Base-by-base conservation (phyloP, 2,797 vertebrate species). In the Netta rufina region DNA sequence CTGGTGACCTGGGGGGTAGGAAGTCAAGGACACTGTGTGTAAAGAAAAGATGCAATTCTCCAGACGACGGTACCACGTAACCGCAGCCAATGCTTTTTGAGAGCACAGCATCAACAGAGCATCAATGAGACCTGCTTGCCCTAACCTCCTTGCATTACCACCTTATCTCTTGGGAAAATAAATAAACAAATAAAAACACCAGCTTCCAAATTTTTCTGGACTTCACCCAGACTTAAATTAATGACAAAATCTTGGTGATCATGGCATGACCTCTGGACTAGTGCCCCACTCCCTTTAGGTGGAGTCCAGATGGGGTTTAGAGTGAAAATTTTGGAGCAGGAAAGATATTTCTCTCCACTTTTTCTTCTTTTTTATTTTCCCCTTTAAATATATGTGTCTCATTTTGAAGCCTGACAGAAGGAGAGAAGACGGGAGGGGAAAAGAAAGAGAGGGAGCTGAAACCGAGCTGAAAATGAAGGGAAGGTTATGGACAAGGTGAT, bases 391-490 rank as follows among this genome's bases (percentile, higher is more conserved):
- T 36, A 18, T 87, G 3, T 38, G 27, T 75, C 32, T 85, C 38
- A 72, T 66, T 88, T 49, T 58, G 49, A 88, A 82, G 27, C 24
- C 43, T 89, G 24, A 28, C 60, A 47, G 79, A 86, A n/a, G 38
- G 73, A 43, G 25, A 28, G 28, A 60, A 76, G 30, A 41, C 14
- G 4, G 39, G 11, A 80, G 32, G 8, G 16, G 24, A 64, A 53
- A 43, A 65, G n/a, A 56, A 78, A 33, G 27, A 73, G 25, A 69
- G 3, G 8, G 51, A 87, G 36, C 13, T 65, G 16, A 45, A 90
- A 38, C 38, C 84, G 49, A 92, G 32, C 74, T 88, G 90, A 81
- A 95, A 87, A 90, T 51, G 4, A 93, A 91, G 67, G 20, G 65
- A 71, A 85, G 27, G 72, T 72, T 77, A 84, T 27, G 24, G 69